Base-by-base conservation (phyloP, 2,113 vertebrate genomes). In the Engystomops pustulosus region DNA sequence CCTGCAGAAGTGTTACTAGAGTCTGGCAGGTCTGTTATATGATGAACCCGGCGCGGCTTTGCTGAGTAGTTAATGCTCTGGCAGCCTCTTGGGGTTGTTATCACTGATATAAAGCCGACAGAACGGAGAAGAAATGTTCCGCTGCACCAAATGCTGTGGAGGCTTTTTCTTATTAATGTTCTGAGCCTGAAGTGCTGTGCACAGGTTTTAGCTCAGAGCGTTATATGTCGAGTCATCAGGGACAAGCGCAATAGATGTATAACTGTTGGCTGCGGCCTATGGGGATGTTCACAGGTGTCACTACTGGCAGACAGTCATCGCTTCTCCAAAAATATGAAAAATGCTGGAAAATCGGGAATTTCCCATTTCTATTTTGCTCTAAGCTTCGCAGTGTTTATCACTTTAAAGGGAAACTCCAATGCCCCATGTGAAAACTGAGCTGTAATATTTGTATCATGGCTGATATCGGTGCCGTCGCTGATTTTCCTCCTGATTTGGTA, bases 11-110 rank as follows among this genome's bases (percentile, higher is more conserved):
- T 58, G 74, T 55, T 58, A 55, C 49, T 77, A 55, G 32, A 23
- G 49, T 77, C 51, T 77, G 74, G 49, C 74, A 77, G 51, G 34
- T 38, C 74, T 25, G 49, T 15, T 10, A 51, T 20, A 76, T 32
- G 30, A 77, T 58, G 49, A 77, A 55, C 30, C 49, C 25, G 7
- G 36, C 77, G 18, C 23, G 20, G 55, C 6, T 44, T 65, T 45
- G 77, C 55, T 55, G 38, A 27, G 36, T 65, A 45, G 77, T 79
- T 79, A 79, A 60, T n/a, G 74, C 38, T 79, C 15, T 45, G 62
- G 49, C 77, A 20, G 53, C 77, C 38, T 45, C 77, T 65, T 45
- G 55, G 77, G 60, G 34, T 20, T 79, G 55, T 79, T 79, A 79
- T 41, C 76, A 55, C 70, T 62, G 55, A 23, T 20, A 60, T 25